Evolutionary conservation across 2,113 vertebrate species (phyloP).

Genomic region (Picathartes gymnocephalus): DNA sequence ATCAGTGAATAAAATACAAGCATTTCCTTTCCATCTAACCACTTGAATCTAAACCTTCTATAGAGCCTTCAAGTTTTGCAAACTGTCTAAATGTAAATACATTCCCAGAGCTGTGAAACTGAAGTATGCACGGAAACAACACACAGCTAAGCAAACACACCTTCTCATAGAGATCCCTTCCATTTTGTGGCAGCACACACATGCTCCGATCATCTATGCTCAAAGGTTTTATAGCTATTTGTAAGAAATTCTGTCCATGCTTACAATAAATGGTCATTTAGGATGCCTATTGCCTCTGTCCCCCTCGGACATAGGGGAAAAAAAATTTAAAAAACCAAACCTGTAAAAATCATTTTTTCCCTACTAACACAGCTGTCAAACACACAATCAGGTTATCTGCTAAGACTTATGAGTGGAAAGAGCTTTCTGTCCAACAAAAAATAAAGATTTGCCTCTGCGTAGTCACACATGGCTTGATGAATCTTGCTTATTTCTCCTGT

Average conservation of each 20-base stretch:
- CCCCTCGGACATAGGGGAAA: accelerated
- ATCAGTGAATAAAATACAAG: not conserved
- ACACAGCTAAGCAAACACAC: not conserved
- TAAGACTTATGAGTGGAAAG: not conserved
- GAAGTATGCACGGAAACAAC: not conserved
- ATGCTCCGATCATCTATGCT: too few relatives aligned
- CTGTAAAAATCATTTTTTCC: not conserved
- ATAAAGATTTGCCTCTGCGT: not conserved
- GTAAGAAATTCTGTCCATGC: not conserved
- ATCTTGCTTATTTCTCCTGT: not conserved
- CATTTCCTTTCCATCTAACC: not conserved
- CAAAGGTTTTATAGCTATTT: not conserved
- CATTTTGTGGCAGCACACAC: not conserved
- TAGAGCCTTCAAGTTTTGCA: not conserved
- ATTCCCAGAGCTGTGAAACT: not conserved
- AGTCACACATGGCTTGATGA: not conserved
- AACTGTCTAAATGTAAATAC: not conserved
- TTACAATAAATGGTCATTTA: not conserved
- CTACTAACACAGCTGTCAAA: not conserved
- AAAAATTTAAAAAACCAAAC: too few relatives aligned
- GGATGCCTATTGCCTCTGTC: accelerated
- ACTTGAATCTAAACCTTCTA: not conserved
- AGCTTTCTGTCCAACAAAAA: not conserved
- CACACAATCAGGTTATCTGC: not conserved
- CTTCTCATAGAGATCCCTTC: not conserved